Evolutionary conservation across 2,797 vertebrate species (phyloP).

Genomic region (Peromyscus melanophrys): DNA sequence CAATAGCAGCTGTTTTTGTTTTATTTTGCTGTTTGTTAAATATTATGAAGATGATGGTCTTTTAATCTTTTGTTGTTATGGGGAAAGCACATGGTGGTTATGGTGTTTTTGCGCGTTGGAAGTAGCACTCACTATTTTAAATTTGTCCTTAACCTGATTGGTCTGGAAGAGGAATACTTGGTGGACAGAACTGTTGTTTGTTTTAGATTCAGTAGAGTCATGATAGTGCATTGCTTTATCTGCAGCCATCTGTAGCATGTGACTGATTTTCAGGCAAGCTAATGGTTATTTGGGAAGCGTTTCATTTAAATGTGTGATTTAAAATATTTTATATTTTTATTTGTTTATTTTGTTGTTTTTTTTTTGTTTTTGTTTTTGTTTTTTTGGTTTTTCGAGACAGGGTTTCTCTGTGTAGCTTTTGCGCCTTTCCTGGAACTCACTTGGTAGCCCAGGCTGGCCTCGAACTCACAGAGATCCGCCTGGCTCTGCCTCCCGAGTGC

Average conservation of each 20-base stretch:
- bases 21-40: conserved; percentile 6
- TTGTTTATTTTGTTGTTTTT: neutral
- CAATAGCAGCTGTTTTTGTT: neutral
- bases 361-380: no score
- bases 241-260: conserved; percentile 13
- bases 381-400: no score
- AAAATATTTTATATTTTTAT: neutral
- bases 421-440: no score
- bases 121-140: conserved; percentile 62
- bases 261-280: conserved; percentile 67
- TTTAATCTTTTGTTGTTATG: conserved; percentile 48
- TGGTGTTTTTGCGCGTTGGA: conserved; percentile 48
- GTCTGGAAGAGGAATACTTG: conserved; percentile 18
- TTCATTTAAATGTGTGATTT: neutral
- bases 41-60: conserved; percentile 12
- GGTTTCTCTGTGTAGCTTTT: no score
- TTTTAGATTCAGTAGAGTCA: conserved; percentile 49
- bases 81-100: conserved; percentile 30
- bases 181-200: conserved; percentile 29
- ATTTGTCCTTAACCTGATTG: conserved; percentile 63
- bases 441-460: no score
- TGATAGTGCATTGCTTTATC: conserved; percentile 65
- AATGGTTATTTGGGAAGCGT: conserved; percentile 64
- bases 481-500: no score
- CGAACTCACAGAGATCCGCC: no score